Base-by-base conservation (phyloP, 2,797 vertebrate species). In the Botia kubotai region DNA sequence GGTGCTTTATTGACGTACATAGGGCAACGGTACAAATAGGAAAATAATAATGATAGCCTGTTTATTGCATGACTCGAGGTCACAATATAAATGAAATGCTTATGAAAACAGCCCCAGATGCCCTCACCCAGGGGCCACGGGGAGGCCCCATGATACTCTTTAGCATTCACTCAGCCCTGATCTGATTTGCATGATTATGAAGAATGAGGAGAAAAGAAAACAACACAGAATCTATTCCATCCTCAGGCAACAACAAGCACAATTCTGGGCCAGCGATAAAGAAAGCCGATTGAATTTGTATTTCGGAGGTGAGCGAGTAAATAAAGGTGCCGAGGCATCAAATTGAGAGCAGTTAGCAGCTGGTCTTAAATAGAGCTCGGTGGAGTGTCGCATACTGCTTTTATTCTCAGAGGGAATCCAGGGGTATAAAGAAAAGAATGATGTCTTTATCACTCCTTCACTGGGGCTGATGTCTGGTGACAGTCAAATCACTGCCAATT, bases 151-250 rank as follows among this genome's bases (percentile, higher is more conserved):
- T 71, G 83, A 80, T 80, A 80, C 76, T 70, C 36, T 58, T 70
- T 52, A 82, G 53, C 46, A 55, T 78, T 65, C 36, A 55, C 60
- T 65, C 63, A 52, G 55, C 75, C 75, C 83, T 81, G 63, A 81
- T 77, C 79, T 69, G 69, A 86, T 84, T 80, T 86, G 73, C 76
- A 84, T 86, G 73, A 84, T 84, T 82, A 82, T 80, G 50, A 67
- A 68, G 63, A 70, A 79, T 57, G 55, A 33, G 12, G 33, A 74
- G 52, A 16, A 75, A 68, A 46, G 72, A 80, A 80, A 77, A 73
- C 67, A 77, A 67, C 78, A 83, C 46, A 43, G 36, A 46, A 84
- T 82, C 19, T 80, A 70, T 86, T 79, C 55, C 67, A 62, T 82
- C 80, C 57, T 52, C 62, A 12, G 50, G 68, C 62, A 46, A 50